Base-by-base conservation (phyloP, 1,140 invertebrate species). In the Zaprionus kolodkinae region DNA sequence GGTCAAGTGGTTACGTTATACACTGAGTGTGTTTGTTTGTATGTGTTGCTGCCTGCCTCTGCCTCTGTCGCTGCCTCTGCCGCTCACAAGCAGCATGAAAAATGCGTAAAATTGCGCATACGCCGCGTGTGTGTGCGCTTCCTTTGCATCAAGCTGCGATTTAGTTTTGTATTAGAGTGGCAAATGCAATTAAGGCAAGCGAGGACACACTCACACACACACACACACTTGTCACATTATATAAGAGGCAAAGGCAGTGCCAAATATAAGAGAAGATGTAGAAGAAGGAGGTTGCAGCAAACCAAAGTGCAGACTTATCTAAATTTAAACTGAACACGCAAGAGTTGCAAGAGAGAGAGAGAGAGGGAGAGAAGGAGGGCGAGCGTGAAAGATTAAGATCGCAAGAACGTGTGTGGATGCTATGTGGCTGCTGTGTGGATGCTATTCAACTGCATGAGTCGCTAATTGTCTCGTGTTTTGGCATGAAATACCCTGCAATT, bases 1-100 rank as follows among this genome's bases (percentile, higher is more conserved):
- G 85, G 85, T 89, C 85, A 89, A 89, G 81, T 89, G 75, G 57
- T 76, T 85, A 83, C 72, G 77, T 76, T 71, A 67, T 71, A 56
- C 48, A 52, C 15, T 50, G 45, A 48, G 11, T 59, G 48, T 33
- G 61, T 48, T 21, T 72, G 61, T 45, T 7, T 35, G 12, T 45
- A 56, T 64, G 40, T 62, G 27, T 36, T 65, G 48, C 45, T 55
- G 27, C 15, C 27, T 30, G 27, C 27, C 21, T 21, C 21, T 21
- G 21, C 21, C 21, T 21, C 21, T 21, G 21, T 2, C 21, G 27
- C 21, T 21, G 21, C 21, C 21, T 21, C 21, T 21, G 21, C 21
- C 21, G 27, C 27, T 30, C 3, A 3, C 27, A 30, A 30, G 21
- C 27, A 30, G 27, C 27, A 6, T 6, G 27, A 30, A 59, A 33